A percentile compares a stretch with the other conserved stretches of the same genome.
These are phyloP conservation scores for Henricia sp. DNA, from an alignment of 53 echinoderm and acorn worm species.

Conservation along the genomic window DNA sequence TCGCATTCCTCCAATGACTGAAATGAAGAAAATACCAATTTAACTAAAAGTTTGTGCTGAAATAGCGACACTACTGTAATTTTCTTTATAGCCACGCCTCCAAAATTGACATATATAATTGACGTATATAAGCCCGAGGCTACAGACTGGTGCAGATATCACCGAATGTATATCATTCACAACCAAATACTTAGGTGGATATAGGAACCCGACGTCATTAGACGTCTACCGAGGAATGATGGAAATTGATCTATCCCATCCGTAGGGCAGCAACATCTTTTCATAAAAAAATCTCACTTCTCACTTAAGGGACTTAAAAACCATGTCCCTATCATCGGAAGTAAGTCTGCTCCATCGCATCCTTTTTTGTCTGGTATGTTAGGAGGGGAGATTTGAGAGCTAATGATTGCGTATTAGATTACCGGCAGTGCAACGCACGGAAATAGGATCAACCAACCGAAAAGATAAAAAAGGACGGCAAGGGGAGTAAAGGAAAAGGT, in stretches of 20 bases:
- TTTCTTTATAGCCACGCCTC: too few species aligned
- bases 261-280: constrained; percentile 3
- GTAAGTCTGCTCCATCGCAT: not conserved
- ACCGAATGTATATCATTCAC: too few species aligned
- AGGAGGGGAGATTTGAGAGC: constrained; percentile 1
- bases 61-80: too few species aligned
- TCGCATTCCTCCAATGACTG: too few species aligned
- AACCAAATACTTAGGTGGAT: too few species aligned
- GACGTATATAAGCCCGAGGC: too few species aligned
- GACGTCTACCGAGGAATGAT: too few species aligned
- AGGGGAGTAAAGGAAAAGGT: not conserved
- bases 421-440: constrained; percentile 42
- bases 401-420: constrained; percentile 39
- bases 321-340: constrained; percentile 5
- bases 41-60: too few species aligned
- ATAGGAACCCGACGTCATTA: too few species aligned
- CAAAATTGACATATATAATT: too few species aligned
- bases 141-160: too few species aligned
- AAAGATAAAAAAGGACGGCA: constrained; percentile 5
- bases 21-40: too few species aligned
- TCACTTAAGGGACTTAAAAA: not conserved
- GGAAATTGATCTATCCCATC: not conserved
- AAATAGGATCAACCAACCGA: constrained; percentile 46
- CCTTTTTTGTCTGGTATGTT: not conserved
- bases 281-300: not conserved